A percentile compares a stretch with the other conserved stretches of the same genome.
These are phyloP conservation scores for Scaptomyza parva DNA, from an alignment of 2,888 invertebrate genomes.

Conservation along the genomic window DNA sequence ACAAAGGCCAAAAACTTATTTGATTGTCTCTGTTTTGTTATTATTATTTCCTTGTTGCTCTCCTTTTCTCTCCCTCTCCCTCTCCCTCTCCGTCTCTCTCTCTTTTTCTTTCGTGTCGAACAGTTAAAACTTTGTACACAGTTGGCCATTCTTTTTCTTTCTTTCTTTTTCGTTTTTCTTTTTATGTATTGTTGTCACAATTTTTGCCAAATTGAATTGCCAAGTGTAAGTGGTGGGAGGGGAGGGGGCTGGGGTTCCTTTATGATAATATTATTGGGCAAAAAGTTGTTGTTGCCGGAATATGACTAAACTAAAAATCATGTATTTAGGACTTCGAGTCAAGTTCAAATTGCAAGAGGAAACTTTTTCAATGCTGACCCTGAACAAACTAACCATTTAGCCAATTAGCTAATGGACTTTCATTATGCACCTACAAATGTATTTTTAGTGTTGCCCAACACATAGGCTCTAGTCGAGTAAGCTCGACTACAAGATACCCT, in stretches of 20 bases:
- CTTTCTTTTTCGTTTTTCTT: no score
- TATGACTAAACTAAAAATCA: conserved; percentile 7
- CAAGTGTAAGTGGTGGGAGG: conserved; percentile 13
- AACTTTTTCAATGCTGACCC: background rate
- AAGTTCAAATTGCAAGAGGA: background rate
- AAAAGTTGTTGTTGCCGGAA: conserved; percentile 46
- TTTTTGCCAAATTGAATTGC: conserved; percentile 48
- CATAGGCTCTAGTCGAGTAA: no score
- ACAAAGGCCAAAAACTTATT: background rate
- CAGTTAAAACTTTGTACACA: conserved; percentile 11
- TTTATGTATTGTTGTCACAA: conserved; percentile 24
- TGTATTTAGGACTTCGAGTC: background rate
- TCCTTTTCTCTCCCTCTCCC: background rate
- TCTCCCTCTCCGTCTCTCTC: background rate
- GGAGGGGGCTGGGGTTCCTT: no score
- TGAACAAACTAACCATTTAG: background rate
- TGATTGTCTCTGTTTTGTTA: conserved; percentile 1
- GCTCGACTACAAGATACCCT: no score
- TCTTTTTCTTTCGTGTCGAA: background rate
- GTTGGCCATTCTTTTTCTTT: conserved; percentile 34
- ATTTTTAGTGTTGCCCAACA: background rate
- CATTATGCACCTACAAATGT: background rate
- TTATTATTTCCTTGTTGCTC: conserved; percentile 1
- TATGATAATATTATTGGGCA: conserved; percentile 38
- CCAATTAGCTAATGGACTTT: background rate